Base-by-base conservation (phyloP, 2,888 invertebrate genomes). In the Bombyx huttoni region DNA sequence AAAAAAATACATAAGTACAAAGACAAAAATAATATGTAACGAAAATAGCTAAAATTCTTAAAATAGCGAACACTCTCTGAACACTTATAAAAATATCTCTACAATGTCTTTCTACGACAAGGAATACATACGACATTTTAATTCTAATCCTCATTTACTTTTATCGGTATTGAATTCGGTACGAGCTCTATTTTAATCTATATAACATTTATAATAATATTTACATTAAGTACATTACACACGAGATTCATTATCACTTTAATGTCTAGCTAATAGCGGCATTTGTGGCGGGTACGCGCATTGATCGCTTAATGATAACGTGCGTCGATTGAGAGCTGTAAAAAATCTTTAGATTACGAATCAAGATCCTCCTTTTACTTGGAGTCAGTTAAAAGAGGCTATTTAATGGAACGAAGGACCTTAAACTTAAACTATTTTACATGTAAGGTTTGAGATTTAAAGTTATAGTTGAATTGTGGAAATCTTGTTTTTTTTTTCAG, bases 151-250 rank as follows among this genome's bases (percentile, higher is more conserved):
- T 69, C 53, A 69, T 73, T 64, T 71, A 76, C 65, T 68, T 64
- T 73, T 80, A 84, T 82, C 83, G 83, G 84, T 84, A 85, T 80
- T 80, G 72, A 70, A 80, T 83, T 86, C 84, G 82, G 81, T 84
- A 82, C 72, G 68, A 66, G 63, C 58, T 65, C 69, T 77, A 73
- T 68, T 70, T 74, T 73, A 65, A 65, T 55, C 62, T 70, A 64
- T 57, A 66, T 66, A 73, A 76, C 67, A 63, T 68, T 65, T 52
- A 52, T 52, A 40, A 52, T 69, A 66, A 69, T 83, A 85, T 84
- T 82, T 85, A 85, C 85, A 85, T 69, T 77, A 75, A 77, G 70
- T 78, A 79, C 40, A 40, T 35, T 24, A 24, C 24, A 40, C 77
- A 81, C 68, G 70, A 73, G 70, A 73, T 74, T 71, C 70, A 62